A percentile compares a stretch with the other conserved stretches of the same genome.
These are phyloP conservation scores for Erebia ligea DNA, from an alignment of 2,888 invertebrate genomes.

Conservation along the genomic window DNA sequence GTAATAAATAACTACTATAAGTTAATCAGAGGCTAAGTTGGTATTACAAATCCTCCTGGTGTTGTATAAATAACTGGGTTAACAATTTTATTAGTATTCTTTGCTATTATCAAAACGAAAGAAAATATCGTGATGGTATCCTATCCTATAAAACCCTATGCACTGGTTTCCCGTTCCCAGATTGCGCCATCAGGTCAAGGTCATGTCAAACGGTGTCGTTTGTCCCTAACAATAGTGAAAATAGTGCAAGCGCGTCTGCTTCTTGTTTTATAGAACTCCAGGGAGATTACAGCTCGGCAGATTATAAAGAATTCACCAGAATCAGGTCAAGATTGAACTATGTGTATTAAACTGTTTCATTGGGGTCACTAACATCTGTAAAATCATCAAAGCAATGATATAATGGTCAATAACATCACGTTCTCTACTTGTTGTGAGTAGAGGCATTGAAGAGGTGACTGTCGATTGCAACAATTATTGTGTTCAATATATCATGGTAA, in stretches of 20 bases:
- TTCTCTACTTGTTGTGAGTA: conserved; percentile 20
- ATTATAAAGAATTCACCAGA: neutral
- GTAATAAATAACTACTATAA: no score
- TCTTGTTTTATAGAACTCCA: neutral
- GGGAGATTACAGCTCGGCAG: neutral
- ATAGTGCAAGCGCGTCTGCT: neutral
- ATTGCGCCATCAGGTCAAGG: neutral
- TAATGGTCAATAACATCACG: neutral
- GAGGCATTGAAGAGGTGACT: conserved; percentile 46
- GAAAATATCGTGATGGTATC: no score
- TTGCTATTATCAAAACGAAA: no score
- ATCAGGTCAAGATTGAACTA: neutral
- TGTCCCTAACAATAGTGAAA: neutral
- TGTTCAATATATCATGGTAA: conserved; percentile 63
- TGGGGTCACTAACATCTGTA: neutral
- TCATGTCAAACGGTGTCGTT: neutral
- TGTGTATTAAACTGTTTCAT: no score
- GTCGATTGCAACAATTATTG: conserved; percentile 64
- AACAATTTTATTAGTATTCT: no score
- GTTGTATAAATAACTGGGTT: no score
- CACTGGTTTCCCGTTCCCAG: neutral
- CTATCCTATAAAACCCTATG: neutral
- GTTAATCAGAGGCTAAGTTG: no score
- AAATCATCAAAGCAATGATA: neutral
- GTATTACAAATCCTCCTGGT: no score